Base-by-base conservation (phyloP, 1,140 invertebrate genomes). In the Propsilocerus akamusi region DNA sequence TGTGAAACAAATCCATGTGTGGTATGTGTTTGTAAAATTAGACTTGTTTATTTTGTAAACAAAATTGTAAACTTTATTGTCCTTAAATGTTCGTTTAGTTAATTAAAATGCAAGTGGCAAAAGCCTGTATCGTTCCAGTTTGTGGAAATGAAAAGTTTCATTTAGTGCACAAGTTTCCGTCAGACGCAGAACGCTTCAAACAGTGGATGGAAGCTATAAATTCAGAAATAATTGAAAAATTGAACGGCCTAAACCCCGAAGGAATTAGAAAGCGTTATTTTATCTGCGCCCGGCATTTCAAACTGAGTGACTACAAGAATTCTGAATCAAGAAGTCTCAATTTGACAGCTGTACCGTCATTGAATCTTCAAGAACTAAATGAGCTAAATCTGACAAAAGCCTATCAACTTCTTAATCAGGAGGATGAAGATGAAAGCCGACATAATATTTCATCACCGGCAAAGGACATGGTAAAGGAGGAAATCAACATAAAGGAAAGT, bases 281-380 rank as follows among this genome's bases (percentile, higher is more conserved):
- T 26, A 20, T 55, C 12, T 55, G 53, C n/a, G n/a, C 28, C 20
- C 30, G 50, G 12, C 53, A 55, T 34, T 55, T 55, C 46, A 47
- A 48, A n/a, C 14, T 14, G 1, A n/a, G 47, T 2, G 51, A 53
- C 25, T 55, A 55, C 26, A 48, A 26, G 28, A 47, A 55, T 51
- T 4, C 46, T 6, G n/a, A 41, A 8, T 53, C 53, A 1, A 32
- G 48, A 7, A 47, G 20, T 7, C 23, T 55, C 4, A 55, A 55
- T 48, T 14, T 24, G 14, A 46, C 47, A 3, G 52, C 52, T 8
- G 25, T 53, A 11, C 53, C 53, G n/a, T 41, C 25, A 47, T 47
- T 55, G 25, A 51, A 51, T 51, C 34, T 55, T 0, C 32, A 32
- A 17, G 7, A 48, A 3, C 25, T 49, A 5, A 25, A 52, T 32